Conservation (phyloP, 92 coral and sea anemone genomes). For the Actinernus sp. region DNA sequence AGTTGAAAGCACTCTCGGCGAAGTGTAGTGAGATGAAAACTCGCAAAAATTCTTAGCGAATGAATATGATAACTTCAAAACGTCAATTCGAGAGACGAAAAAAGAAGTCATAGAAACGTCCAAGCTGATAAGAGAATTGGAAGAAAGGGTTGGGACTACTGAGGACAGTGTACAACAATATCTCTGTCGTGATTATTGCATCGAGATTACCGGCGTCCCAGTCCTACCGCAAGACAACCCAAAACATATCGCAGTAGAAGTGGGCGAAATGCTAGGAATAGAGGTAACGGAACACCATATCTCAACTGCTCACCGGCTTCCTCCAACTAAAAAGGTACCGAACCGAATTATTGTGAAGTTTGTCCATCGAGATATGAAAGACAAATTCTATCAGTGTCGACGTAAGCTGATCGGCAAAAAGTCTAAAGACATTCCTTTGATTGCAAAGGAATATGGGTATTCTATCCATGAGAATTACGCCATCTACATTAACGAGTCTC, state of each 20-base stretch:
- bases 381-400: neutral
- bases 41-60: too few species aligned
- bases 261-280: conserved; percentile 4
- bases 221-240: neutral
- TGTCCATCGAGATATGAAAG: conserved; percentile 10
- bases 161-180: conserved; percentile 3
- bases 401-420: too few species aligned
- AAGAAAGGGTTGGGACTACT: conserved; percentile 10
- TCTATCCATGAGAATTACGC: conserved; percentile 1
- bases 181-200: neutral
- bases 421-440: too few species aligned
- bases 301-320: too few species aligned
- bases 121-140: too few species aligned
- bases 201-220: conserved; percentile 13
- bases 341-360: conserved; percentile 17
- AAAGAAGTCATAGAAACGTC: conserved; percentile 9
- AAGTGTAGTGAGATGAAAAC: too few species aligned
- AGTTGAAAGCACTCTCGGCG: too few species aligned
- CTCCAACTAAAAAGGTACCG: too few species aligned
- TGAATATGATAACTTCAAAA: too few species aligned
- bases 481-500: conserved; percentile 9
- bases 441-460: conserved; percentile 13
- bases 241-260: too few species aligned
- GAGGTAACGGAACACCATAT: conserved; percentile 1
- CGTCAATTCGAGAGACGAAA: conserved; percentile 16